A percentile compares a stretch with the other conserved stretches of the same genome.
These are phyloP conservation scores for Tursiops truncatus DNA, from an alignment of 2,113 vertebrate species.

Conservation along the genomic window DNA sequence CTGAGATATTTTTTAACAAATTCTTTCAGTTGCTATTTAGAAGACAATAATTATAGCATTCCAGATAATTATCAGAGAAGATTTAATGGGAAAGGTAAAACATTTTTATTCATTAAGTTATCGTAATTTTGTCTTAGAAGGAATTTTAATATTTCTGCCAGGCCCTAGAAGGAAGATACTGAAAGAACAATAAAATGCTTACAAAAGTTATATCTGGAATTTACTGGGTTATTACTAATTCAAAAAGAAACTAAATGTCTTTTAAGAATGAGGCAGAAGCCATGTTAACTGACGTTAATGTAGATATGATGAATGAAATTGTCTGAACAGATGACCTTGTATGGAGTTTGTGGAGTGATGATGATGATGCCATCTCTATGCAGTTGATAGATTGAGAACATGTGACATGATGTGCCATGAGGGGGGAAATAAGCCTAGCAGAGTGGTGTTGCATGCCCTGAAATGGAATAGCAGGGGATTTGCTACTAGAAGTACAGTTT, in stretches of 20 bases:
- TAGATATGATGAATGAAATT: conserved; percentile 20
- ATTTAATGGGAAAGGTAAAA: conserved; percentile 46
- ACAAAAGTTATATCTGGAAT: not conserved
- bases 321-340: not conserved
- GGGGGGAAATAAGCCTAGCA: not conserved
- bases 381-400: not conserved
- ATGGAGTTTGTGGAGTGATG: not conserved
- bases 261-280: conserved; percentile 30
- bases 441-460: not conserved
- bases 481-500: not conserved
- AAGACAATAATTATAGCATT: conserved; percentile 54
- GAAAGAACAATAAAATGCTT: conserved; percentile 41
- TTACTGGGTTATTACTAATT: conserved; percentile 37
- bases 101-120: conserved; percentile 53
- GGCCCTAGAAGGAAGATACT: not conserved
- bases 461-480: not conserved
- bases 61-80: conserved; percentile 48
- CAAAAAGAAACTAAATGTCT: conserved; percentile 20
- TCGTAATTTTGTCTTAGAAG: conserved; percentile 54
- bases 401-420: not conserved
- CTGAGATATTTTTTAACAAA: conserved; percentile 44
- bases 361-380: not conserved
- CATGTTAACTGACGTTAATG: conserved; percentile 46
- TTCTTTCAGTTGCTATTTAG: conserved; percentile 21
- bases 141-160: conserved; percentile 54